Evolutionary conservation across 2,113 vertebrate species (phyloP).

Genomic region (Turdus rufiventris): DNA sequence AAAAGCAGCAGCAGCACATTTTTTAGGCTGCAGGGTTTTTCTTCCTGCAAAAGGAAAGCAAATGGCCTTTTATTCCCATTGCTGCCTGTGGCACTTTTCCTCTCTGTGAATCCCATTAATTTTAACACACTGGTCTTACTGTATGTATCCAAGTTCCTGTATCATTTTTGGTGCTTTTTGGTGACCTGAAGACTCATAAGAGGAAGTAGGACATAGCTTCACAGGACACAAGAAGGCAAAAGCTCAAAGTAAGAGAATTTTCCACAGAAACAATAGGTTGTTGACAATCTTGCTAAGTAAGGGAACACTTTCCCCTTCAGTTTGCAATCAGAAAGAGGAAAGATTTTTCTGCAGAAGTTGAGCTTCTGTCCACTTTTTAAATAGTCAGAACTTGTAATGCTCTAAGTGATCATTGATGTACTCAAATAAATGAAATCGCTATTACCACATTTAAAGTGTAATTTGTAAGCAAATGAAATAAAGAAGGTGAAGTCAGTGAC

Average conservation of each 20-base stretch:
- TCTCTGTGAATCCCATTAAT: slow-evolving; percentile 11
- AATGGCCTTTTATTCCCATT: background rate
- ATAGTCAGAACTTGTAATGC: background rate
- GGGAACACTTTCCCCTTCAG: background rate
- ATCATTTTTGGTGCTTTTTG: background rate
- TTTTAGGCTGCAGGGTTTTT: background rate
- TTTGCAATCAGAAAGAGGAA: background rate
- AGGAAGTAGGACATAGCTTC: background rate
- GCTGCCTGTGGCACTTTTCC: background rate
- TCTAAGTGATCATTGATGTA: background rate
- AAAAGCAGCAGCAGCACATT: background rate
- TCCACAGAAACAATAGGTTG: background rate
- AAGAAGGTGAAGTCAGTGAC: background rate
- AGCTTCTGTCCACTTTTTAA: background rate
- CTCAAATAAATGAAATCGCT: background rate
- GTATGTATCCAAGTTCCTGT: background rate
- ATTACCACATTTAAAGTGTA: background rate
- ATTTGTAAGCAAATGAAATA: background rate
- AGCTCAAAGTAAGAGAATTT: background rate
- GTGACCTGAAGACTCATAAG: background rate
- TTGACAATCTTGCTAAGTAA: background rate
- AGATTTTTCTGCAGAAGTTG: background rate
- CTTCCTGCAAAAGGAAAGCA: background rate
- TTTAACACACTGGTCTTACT: background rate
- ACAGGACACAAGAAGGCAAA: background rate